These are phyloP conservation scores for Hippopotamus amphibius DNA, from an alignment of 2,113 vertebrate genomes.

Conservation along the genomic window DNA sequence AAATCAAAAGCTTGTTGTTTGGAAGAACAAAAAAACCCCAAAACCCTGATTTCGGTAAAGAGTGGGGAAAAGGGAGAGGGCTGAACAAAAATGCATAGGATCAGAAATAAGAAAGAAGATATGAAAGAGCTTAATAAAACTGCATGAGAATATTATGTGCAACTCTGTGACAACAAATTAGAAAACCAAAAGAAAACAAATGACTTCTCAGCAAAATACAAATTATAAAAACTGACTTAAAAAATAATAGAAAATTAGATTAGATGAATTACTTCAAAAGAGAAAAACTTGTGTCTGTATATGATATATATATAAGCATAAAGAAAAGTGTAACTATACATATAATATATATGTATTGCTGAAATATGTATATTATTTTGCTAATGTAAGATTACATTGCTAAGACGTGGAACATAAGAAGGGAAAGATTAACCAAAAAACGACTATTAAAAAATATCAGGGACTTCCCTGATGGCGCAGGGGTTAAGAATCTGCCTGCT, in stretches of 20 bases:
- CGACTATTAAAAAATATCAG: neutral
- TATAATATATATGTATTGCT: neutral
- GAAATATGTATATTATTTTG: neutral
- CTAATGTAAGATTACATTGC: neutral
- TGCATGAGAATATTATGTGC: neutral
- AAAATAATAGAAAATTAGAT: neutral
- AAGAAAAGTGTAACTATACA: neutral
- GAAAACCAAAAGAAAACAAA: slow-evolving; percentile 12
- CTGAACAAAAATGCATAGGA: neutral
- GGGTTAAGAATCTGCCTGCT: too few species aligned
- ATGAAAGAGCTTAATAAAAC: neutral
- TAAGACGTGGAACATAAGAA: neutral
- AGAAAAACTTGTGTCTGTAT: neutral
- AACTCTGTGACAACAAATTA: neutral
- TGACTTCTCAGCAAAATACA: neutral
- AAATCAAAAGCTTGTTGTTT: slow-evolving; percentile 30
- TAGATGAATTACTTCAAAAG: neutral
- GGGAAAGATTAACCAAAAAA: neutral
- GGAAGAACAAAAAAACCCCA: neutral
- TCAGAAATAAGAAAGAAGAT: slow-evolving; percentile 20
- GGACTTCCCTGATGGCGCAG: too few species aligned
- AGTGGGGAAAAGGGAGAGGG: neutral
- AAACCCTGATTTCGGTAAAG: slow-evolving; percentile 24
- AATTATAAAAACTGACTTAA: neutral
- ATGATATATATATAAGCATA: neutral